phyloP scores from a whole-genome alignment of 1,140 invertebrate species.

The Galendromus occidentalis region DNA sequence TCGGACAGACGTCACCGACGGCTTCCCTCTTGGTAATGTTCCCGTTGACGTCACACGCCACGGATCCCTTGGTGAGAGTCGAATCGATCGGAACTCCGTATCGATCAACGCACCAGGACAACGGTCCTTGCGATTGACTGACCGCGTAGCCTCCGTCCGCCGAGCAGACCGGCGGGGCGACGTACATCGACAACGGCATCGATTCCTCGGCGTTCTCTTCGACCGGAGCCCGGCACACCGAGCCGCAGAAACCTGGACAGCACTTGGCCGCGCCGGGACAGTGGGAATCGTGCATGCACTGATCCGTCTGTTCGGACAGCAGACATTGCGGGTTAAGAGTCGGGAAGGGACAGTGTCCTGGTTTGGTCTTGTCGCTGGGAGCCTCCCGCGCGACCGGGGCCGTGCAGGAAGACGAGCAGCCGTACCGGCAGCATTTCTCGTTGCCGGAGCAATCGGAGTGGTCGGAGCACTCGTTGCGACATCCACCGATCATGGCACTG shows the following conservation, averaged over 20 bases:
- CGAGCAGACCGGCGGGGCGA: conserved; percentile 23
- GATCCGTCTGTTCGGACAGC: conserved; percentile 13
- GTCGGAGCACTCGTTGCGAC: conserved; percentile 9
- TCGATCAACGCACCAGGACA: conserved; percentile 27
- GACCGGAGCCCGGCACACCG: background rate
- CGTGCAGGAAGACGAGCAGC: conserved; percentile 15
- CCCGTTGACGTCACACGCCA: conserved; percentile 25
- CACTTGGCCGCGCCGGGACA: conserved; percentile 20
- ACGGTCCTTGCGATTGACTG: conserved; percentile 24
- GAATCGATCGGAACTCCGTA: conserved; percentile 24
- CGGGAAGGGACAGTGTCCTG: conserved; percentile 17
- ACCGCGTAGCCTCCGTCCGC: conserved; percentile 23
- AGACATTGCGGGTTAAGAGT: conserved; percentile 13
- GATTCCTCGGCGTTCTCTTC: conserved; percentile 1
- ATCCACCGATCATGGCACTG: conserved; percentile 13
- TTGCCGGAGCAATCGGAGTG: conserved; percentile 16
- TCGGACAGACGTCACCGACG: conserved; percentile 17
- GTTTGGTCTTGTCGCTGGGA: conserved; percentile 13
- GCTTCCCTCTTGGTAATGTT: conserved; percentile 1
- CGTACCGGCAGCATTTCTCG: conserved; percentile 16
- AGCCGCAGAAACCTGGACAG: conserved; percentile 20
- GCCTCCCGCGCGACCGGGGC: background rate
- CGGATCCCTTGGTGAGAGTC: conserved; percentile 25
- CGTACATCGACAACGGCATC: conserved; percentile 19
- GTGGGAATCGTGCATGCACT: conserved; percentile 20